Conservation (phyloP, 1,140 invertebrate species). For the Oedothorax gibbosus region DNA sequence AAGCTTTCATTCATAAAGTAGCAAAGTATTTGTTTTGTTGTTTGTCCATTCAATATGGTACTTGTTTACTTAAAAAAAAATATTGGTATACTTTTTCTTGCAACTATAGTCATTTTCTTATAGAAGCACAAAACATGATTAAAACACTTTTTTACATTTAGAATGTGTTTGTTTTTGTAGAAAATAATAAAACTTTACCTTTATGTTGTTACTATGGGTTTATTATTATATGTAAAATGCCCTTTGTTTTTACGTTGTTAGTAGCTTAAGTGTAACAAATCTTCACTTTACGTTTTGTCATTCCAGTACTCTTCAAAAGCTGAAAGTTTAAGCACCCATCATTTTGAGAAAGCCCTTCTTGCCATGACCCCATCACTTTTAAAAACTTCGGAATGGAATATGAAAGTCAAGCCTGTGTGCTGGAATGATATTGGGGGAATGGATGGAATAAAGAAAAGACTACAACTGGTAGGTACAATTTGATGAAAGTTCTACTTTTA, state of each 20-base stretch:
- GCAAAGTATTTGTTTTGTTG: no score
- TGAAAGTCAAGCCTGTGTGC: conserved; percentile 67
- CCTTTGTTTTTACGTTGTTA: not conserved
- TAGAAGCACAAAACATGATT: no score
- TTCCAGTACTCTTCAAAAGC: not conserved
- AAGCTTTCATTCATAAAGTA: no score
- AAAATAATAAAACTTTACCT: not conserved
- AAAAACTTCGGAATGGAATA: conserved; percentile 71
- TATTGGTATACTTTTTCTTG: no score
- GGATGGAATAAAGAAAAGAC: conserved; percentile 83
- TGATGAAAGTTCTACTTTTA: no score
- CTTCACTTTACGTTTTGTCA: not conserved
- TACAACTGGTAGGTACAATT: conserved; percentile 70
- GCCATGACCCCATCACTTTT: conserved; percentile 71
- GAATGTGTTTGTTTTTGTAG: not conserved
- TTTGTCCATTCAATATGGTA: no score
- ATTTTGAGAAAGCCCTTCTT: conserved; percentile 65
- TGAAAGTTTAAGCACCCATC: conserved; percentile 46
- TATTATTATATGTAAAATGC: not conserved
- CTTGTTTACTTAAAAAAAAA: no score
- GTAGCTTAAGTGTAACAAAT: not conserved
- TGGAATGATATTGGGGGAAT: conserved; percentile 96
- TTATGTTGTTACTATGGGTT: not conserved
- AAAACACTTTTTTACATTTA: no score
- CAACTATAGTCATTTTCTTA: no score